phyloP scores from a whole-genome alignment of 2,113 vertebrate species.

The Dascyllus trimaculatus region DNA sequence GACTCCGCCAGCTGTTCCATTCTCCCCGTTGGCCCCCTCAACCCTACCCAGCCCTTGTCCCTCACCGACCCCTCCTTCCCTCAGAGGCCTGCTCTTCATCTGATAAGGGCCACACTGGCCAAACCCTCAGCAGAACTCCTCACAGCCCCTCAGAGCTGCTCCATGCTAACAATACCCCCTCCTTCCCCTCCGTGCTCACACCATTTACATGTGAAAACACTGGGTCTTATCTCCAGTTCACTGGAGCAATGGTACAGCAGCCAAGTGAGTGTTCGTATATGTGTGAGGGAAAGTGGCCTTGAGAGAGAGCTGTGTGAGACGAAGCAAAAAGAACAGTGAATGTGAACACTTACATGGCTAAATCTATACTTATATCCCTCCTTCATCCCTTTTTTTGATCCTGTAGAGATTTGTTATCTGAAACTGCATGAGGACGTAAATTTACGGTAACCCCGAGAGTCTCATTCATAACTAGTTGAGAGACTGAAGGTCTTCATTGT shows the following conservation, averaged over 20 bases:
- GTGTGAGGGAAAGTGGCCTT: slow-evolving; percentile 46
- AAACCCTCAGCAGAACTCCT: slow-evolving; percentile 75
- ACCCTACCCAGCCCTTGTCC: slow-evolving; percentile 60
- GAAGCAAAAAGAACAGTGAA: slow-evolving; percentile 27
- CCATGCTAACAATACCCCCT: slow-evolving; percentile 73
- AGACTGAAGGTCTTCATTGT: slow-evolving; percentile 33
- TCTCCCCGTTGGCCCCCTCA: slow-evolving; percentile 76
- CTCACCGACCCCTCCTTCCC: slow-evolving; percentile 62
- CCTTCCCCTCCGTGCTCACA: slow-evolving; percentile 62
- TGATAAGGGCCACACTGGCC: slow-evolving; percentile 81
- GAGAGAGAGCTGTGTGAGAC: slow-evolving; percentile 28
- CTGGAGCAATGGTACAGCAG: slow-evolving; percentile 73
- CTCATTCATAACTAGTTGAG: slow-evolving; percentile 27
- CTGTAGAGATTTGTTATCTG: not conserved
- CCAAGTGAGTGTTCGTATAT: slow-evolving; percentile 56
- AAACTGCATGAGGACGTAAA: slow-evolving; percentile 18
- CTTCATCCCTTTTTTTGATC: slow-evolving; percentile 3
- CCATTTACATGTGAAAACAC: slow-evolving; percentile 86
- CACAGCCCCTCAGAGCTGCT: slow-evolving; percentile 61
- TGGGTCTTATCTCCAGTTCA: slow-evolving; percentile 80
- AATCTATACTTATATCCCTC: slow-evolving; percentile 25
- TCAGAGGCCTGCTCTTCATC: slow-evolving; percentile 83
- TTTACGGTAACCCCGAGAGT: slow-evolving; percentile 3
- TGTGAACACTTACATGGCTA: slow-evolving; percentile 17
- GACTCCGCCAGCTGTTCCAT: slow-evolving; percentile 85